A percentile compares a stretch with the other conserved stretches of the same genome.
Evolutionary conservation across 1,140 invertebrate genomes (phyloP).

Genomic region (Lanistes nyassanus): DNA sequence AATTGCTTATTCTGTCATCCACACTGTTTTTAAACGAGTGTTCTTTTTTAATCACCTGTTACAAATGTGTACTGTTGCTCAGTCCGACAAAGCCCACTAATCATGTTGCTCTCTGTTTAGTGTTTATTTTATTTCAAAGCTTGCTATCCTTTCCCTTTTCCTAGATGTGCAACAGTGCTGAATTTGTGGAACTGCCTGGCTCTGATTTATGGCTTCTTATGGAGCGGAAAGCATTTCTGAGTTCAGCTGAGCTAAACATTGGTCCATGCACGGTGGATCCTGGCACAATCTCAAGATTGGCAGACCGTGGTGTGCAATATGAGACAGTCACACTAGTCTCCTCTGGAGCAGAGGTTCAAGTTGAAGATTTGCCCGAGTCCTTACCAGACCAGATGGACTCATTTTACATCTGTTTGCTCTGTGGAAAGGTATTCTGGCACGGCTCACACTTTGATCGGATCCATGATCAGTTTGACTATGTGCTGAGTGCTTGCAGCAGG

Average conservation of each 20-base stretch:
- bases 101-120: no score
- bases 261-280: no score
- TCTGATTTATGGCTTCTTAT: not conserved
- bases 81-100: no score
- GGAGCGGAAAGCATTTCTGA: not conserved
- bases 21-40: no score
- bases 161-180: conserved; percentile 71
- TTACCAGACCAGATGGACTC: conserved; percentile 46
- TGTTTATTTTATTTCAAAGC: conserved; percentile 19
- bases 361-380: conserved; percentile 66
- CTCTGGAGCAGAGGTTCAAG: conserved; percentile 66
- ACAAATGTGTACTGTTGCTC: no score
- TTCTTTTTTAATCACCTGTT: no score
- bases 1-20: conserved; percentile 12
- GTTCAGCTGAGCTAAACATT: no score
- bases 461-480: conserved; percentile 56
- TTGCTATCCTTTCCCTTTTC: conserved; percentile 31
- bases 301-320: conserved; percentile 44
- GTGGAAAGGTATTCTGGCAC: conserved; percentile 77
- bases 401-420: conserved; percentile 74
- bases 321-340: conserved; percentile 35
- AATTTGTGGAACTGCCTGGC: conserved; percentile 64
- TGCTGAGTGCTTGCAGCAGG: conserved; percentile 31
- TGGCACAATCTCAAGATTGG: conserved; percentile 7
- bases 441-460: conserved; percentile 71